phyloP scores from a whole-genome alignment of 2,113 vertebrate species.

The Neopipo cinnamomea region DNA sequence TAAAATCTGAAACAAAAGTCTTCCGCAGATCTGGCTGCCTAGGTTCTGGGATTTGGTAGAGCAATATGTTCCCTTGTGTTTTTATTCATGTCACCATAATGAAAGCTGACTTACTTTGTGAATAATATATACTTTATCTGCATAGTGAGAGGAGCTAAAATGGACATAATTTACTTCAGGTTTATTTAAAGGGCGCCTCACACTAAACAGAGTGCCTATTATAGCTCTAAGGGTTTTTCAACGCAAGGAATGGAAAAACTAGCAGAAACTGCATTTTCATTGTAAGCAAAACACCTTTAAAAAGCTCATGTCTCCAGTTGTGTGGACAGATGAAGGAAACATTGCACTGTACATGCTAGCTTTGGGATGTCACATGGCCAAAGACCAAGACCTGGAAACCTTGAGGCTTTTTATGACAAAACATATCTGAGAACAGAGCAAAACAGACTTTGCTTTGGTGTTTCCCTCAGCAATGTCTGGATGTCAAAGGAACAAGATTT shows the following conservation, averaged over 20 bases:
- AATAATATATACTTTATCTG: conserved; percentile 47
- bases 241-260: neutral
- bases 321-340: neutral
- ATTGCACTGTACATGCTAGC: neutral
- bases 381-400: neutral
- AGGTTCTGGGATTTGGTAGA: neutral
- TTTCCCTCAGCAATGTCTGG: neutral
- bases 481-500: neutral
- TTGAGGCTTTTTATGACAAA: neutral
- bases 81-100: conserved; percentile 28
- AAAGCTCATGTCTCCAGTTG: neutral
- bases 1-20: conserved; percentile 24
- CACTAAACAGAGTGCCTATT: neutral
- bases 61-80: neutral
- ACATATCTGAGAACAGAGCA: neutral
- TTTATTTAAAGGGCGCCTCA: neutral
- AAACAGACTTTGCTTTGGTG: neutral
- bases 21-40: neutral
- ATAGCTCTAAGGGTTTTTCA: neutral
- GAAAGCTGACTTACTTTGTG: conserved; percentile 48
- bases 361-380: neutral
- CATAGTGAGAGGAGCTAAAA: neutral
- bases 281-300: neutral
- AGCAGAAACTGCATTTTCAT: neutral
- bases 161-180: neutral